phyloP scores from a whole-genome alignment of 2,113 vertebrate species.

The Misgurnus mizolepis region DNA sequence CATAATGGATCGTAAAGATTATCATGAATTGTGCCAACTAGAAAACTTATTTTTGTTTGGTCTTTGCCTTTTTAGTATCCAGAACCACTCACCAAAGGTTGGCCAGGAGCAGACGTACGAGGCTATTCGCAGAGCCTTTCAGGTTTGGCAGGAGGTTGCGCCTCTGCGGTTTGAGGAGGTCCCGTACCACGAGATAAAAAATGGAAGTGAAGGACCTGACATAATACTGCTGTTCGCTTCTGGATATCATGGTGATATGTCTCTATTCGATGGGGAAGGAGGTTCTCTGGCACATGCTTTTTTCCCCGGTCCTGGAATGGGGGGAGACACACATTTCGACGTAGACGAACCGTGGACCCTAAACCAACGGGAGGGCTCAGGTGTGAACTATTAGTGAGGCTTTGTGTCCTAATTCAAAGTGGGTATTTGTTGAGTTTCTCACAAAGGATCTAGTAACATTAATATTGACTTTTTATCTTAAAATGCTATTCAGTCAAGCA shows the following conservation, averaged over 20 bases:
- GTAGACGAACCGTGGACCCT: conserved; percentile 95
- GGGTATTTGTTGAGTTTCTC: background rate
- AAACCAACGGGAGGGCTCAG: conserved; percentile 79
- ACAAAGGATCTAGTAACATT: background rate
- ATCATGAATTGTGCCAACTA: background rate
- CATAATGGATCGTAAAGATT: too few species aligned
- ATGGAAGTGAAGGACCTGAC: conserved; percentile 82
- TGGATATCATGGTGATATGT: conserved; percentile 95
- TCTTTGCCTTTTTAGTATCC: conserved; percentile 73
- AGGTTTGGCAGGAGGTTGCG: conserved; percentile 84
- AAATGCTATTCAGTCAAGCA: background rate
- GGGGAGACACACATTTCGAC: conserved; percentile 94
- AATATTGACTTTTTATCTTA: background rate
- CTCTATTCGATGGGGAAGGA: conserved; percentile 90
- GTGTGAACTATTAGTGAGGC: conserved; percentile 69
- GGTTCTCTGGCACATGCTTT: conserved; percentile 95
- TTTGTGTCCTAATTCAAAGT: background rate
- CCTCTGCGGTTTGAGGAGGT: conserved; percentile 87
- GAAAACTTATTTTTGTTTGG: background rate
- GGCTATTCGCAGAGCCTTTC: conserved; percentile 84
- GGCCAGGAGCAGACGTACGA: conserved; percentile 75
- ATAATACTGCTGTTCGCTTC: conserved; percentile 95
- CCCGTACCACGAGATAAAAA: conserved; percentile 76
- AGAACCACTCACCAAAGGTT: conserved; percentile 86
- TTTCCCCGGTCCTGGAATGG: conserved; percentile 91